phyloP scores from a whole-genome alignment of 1,140 invertebrate genomes.

The Aricia agestis region DNA sequence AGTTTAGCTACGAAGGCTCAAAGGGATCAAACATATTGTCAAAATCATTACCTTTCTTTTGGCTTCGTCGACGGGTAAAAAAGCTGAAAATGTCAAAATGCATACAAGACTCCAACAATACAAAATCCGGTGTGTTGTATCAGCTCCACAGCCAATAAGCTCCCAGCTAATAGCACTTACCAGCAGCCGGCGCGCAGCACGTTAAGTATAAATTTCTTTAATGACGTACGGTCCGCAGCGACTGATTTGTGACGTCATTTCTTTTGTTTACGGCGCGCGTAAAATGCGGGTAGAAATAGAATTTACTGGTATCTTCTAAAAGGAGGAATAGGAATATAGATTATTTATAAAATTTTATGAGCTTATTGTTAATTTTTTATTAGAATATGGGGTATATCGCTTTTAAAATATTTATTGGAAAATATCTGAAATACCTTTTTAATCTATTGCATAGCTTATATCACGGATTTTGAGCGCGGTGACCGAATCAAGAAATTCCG shows the following conservation, averaged over 20 bases:
- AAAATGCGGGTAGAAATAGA: neutral
- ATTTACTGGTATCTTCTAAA: too few species aligned
- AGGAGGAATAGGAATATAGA: too few species aligned
- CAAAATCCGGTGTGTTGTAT: neutral
- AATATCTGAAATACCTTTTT: too few species aligned
- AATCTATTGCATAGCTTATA: too few species aligned
- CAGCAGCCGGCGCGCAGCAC: slow-evolving; percentile 39
- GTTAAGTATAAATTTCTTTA: slow-evolving; percentile 49
- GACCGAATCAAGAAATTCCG: too few species aligned
- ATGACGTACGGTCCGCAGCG: slow-evolving; percentile 35
- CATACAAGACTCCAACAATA: neutral
- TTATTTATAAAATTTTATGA: neutral
- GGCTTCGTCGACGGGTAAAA: too few species aligned
- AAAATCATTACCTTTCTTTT: too few species aligned
- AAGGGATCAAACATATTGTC: too few species aligned
- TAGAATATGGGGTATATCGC: too few species aligned
- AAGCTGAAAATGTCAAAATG: neutral
- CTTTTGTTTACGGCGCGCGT: neutral
- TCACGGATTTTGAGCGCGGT: too few species aligned
- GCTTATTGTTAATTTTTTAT: neutral
- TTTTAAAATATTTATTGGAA: too few species aligned
- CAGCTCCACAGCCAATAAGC: slow-evolving; percentile 7
- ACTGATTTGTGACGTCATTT: slow-evolving; percentile 9
- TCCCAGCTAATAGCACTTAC: slow-evolving; percentile 41
- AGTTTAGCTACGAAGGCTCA: too few species aligned